These are phyloP conservation scores for Andrena marginata DNA, from an alignment of 2,888 invertebrate genomes.

Conservation along the genomic window DNA sequence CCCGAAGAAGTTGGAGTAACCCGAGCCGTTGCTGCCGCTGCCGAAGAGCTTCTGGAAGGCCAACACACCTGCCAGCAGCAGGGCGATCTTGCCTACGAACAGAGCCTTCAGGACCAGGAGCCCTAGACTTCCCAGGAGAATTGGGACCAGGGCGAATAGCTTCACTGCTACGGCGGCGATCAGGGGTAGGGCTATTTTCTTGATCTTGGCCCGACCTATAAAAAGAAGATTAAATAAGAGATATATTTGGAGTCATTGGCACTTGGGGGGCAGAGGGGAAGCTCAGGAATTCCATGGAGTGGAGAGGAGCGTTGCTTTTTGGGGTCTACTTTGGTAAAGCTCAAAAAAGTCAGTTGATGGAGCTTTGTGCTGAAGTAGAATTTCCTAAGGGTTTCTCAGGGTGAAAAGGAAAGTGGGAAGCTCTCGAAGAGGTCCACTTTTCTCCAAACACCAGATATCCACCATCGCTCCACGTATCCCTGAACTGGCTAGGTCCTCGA, in stretches of 20 bases:
- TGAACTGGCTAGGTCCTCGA: not conserved
- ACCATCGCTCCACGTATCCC: not conserved
- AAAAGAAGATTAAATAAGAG: not conserved
- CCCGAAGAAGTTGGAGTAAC: constrained; percentile 76
- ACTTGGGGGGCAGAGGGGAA: not conserved
- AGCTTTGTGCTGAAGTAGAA: no score
- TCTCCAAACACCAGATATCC: not conserved
- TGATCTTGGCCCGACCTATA: constrained; percentile 90
- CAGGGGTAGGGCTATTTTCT: constrained; percentile 90
- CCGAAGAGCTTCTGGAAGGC: constrained; percentile 90
- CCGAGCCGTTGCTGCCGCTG: constrained; percentile 84
- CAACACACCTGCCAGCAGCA: constrained; percentile 90
- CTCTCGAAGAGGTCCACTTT: not conserved
- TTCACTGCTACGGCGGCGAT: constrained; percentile 90
- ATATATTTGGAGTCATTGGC: not conserved
- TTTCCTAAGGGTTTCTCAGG: no score
- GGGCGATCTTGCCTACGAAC: constrained; percentile 92
- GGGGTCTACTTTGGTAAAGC: no score
- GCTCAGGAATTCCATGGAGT: not conserved
- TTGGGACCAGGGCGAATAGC: constrained; percentile 89
- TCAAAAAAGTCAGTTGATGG: no score
- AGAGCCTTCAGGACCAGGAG: constrained; percentile 92
- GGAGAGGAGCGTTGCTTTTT: no score
- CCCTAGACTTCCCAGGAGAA: constrained; percentile 90
- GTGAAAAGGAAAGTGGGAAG: no score